A percentile compares a stretch with the other conserved stretches of the same genome.
phyloP scores from a whole-genome alignment of 2,888 invertebrate genomes.

The Branchellion lobata region DNA sequence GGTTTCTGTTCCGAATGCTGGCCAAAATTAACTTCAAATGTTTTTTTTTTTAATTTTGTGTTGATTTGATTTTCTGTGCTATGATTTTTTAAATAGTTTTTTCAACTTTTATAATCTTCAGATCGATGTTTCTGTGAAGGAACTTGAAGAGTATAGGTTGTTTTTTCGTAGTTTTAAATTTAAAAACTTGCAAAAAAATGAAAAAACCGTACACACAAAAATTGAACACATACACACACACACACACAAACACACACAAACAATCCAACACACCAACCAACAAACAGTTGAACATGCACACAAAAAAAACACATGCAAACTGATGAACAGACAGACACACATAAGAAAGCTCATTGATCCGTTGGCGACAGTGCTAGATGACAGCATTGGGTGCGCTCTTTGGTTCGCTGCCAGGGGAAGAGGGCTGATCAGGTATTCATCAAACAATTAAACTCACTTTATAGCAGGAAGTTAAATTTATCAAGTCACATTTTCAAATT shows the following conservation, averaged over 20 bases:
- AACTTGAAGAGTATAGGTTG: conserved; percentile 66
- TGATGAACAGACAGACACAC: conserved; percentile 50
- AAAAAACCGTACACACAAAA: too few species aligned
- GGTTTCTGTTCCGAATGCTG: conserved; percentile 60
- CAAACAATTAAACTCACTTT: too few species aligned
- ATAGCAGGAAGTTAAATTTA: too few species aligned
- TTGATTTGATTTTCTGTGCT: not conserved
- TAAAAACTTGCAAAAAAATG: too few species aligned
- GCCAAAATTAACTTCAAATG: not conserved
- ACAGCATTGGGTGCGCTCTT: conserved; percentile 83
- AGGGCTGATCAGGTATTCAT: conserved; percentile 62
- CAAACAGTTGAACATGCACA: too few species aligned
- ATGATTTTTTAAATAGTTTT: conserved; percentile 2
- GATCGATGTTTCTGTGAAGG: conserved; percentile 72
- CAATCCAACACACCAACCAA: too few species aligned
- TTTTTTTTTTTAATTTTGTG: not conserved
- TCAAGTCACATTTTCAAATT: too few species aligned
- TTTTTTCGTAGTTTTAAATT: too few species aligned
- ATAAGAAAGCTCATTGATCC: conserved; percentile 79
- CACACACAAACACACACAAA: too few species aligned
- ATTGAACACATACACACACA: too few species aligned
- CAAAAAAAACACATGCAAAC: too few species aligned
- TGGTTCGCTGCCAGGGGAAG: conserved; percentile 89
- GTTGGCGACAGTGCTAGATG: conserved; percentile 83
- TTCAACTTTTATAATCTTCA: conserved; percentile 51